Evolutionary conservation across 2,797 vertebrate species (phyloP).

Genomic region (Synaphobranchus kaupii): DNA sequence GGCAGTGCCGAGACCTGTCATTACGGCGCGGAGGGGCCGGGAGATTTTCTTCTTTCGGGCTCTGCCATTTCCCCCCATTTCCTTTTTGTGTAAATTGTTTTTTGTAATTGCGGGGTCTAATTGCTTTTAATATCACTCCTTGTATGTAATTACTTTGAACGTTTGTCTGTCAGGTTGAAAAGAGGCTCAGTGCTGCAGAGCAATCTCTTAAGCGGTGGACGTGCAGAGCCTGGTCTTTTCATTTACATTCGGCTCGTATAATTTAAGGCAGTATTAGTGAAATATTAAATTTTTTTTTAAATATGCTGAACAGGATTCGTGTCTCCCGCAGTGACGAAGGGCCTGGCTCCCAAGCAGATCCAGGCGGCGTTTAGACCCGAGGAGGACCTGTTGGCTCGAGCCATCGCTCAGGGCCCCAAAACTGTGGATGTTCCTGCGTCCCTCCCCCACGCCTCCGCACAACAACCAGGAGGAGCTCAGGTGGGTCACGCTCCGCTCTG

Average conservation of each 20-base stretch:
- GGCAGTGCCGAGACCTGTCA: background rate
- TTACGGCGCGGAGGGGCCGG: background rate
- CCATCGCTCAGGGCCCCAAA: slow-evolving; percentile 93
- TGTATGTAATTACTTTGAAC: background rate
- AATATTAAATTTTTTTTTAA: background rate
- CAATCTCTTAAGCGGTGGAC: background rate
- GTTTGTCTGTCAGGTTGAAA: background rate
- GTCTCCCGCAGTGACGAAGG: slow-evolving; percentile 82
- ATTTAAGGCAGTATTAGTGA: background rate
- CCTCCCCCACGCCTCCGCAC: slow-evolving; percentile 96
- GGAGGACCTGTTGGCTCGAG: slow-evolving; percentile 89
- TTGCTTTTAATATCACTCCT: slow-evolving; percentile 2
- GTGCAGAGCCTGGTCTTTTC: background rate
- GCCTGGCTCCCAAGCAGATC: slow-evolving; percentile 87
- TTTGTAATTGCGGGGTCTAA: background rate
- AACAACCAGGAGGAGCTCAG: slow-evolving; percentile 98
- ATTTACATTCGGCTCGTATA: background rate
- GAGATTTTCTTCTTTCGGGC: background rate
- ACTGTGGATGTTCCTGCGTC: slow-evolving; percentile 97
- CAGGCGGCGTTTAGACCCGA: slow-evolving; percentile 91
- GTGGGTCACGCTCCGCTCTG: slow-evolving; percentile 57
- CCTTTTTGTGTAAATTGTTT: background rate
- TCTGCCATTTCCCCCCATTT: background rate
- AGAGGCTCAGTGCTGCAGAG: background rate
- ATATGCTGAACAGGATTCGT: background rate